Evolutionary conservation across 2,113 vertebrate species (phyloP), one percentile per base, ranked within the genome.

Genomic region (Malurus cyaneus): DNA sequence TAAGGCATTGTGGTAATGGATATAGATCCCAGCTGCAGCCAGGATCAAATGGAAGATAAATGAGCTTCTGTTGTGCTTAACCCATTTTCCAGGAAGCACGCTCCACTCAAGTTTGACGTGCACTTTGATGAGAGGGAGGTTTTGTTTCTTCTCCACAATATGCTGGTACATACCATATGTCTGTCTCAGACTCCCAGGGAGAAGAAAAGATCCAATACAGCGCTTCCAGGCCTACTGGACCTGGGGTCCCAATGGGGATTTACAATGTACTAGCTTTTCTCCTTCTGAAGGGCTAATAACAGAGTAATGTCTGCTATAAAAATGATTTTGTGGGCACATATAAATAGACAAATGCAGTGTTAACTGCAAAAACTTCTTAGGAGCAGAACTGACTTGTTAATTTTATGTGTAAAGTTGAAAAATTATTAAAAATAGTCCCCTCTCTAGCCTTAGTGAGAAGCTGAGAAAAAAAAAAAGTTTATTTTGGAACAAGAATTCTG

Each of bases 31-130:
- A 96, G 92, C 72, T 97, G 80, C 69, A 53, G 42, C 18, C 74
- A 79, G 52, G 82, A 97, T 96, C 72, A 97, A 97, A 97, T 96
- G 81, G 86, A 95, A 97, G 94, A 93, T 88, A 96, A 96, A 96
- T 94, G 94, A 82, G 46, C 56, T 96, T 88, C 89, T 96, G 57
- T 93, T 96, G 89, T 53, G 53, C 50, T 92, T 85, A 96, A 78
- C 61, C 78, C 67, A 84, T 96, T 97, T 97, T 94, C 93, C 74
- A 88, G 76, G 64, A 94, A 96, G 65, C 56, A 72, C 14, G 13
- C 54, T 96, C 77, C 82, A 61, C 79, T 95, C 73, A n/a, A 91
- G 44, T 89, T 88, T 95, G 94, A 92, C 8, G 1, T 80, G 57
- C 44, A 60, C 59, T 96, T 82, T 97, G 80, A 95, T 86, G 91